A percentile compares a stretch with the other conserved stretches of the same genome.
Evolutionary conservation across 2,797 vertebrate genomes (phyloP).

Genomic region (Taeniopygia guttata): DNA sequence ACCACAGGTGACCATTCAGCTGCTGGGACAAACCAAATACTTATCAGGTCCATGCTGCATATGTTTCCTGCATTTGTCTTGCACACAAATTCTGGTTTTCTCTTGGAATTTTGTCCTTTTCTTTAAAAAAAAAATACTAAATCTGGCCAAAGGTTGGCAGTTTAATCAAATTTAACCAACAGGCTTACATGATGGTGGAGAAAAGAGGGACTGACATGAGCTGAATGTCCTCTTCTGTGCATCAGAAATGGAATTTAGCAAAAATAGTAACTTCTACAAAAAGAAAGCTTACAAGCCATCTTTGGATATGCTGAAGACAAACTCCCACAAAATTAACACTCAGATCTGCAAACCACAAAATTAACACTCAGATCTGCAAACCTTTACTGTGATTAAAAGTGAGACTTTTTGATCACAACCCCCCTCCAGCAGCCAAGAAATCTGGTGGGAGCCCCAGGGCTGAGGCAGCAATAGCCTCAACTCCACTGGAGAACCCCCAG

Average conservation of each 20-base stretch:
- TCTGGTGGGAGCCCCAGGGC: not conserved
- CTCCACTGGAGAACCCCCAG: not conserved
- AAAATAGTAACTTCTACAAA: not conserved
- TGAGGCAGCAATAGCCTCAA: not conserved
- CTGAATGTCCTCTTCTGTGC: not conserved
- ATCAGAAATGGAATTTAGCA: not conserved
- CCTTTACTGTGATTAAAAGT: not conserved
- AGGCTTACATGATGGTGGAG: not conserved
- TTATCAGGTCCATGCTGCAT: too few species aligned
- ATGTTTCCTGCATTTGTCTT: not conserved
- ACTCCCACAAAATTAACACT: not conserved
- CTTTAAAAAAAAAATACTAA: not conserved
- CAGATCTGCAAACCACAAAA: not conserved
- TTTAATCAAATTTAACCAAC: not conserved
- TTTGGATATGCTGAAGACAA: not conserved
- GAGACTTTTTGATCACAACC: not conserved
- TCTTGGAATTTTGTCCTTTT: not conserved
- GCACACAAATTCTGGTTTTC: not conserved
- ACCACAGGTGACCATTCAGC: not conserved
- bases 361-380: not conserved
- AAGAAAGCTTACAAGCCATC: not conserved
- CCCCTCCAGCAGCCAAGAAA: not conserved
- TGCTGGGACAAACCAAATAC: not conserved
- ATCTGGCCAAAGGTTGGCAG: not conserved
- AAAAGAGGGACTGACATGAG: not conserved